Conservation (phyloP, 2,888 invertebrate genomes). For the Lydus trimaculatus region DNA sequence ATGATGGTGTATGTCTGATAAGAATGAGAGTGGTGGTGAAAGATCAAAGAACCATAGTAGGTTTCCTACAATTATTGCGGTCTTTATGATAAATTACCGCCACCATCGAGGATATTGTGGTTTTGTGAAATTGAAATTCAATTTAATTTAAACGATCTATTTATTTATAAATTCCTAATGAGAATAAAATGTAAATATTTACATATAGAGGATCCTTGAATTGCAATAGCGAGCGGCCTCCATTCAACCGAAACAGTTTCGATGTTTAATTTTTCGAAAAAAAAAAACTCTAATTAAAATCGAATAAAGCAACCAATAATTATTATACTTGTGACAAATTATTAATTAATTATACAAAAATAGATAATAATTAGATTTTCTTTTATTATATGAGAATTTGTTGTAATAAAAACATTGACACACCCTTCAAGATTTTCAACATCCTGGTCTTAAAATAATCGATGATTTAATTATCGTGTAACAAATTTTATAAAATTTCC, state of each 20-base stretch:
- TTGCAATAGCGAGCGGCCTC: conserved; percentile 10
- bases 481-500: neutral
- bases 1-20: too few relatives aligned
- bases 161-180: conserved; percentile 31
- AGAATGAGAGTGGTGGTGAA: too few relatives aligned
- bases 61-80: neutral
- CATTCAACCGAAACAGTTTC: conserved; percentile 4
- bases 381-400: neutral
- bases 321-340: conserved; percentile 15
- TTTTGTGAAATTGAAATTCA: neutral
- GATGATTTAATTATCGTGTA: conserved; percentile 23
- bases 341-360: neutral
- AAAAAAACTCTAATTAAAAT: neutral
- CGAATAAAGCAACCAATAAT: neutral
- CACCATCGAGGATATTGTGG: neutral
- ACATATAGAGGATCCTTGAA: conserved; percentile 24
- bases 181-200: conserved; percentile 29
- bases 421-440: conserved; percentile 22
- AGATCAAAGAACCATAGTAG: neutral
- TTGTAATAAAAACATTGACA: conserved; percentile 22
- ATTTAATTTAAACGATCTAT: conserved; percentile 25
- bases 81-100: neutral
- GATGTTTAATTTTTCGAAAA: neutral
- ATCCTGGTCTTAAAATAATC: conserved; percentile 32
- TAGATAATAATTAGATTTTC: neutral